Evolutionary conservation across 1,140 invertebrate species (phyloP), one percentile per base, ranked within the genome.

Genomic region (Nasonia longicornis): DNA sequence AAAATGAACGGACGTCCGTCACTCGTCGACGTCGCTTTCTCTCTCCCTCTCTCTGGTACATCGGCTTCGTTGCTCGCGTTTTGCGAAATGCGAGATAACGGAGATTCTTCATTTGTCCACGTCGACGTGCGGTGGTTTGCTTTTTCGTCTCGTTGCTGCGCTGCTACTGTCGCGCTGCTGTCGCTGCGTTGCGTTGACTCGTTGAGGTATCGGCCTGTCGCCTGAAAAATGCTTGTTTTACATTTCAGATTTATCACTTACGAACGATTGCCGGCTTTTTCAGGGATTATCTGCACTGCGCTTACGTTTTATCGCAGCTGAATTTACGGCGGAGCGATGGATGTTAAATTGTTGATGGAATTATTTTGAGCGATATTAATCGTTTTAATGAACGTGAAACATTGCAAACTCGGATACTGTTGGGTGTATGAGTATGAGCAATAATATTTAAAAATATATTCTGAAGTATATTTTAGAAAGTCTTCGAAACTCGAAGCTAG

Each of bases 171-270:
- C 11, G 22, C 63, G 6, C 63, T 29, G 64, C n/a, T 29, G 48
- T 52, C 48, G 12, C 48, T 52, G 48, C 16, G 11, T 14, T 16
- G 22, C 29, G 29, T 16, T 31, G 22, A 69, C 67, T 69, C 48
- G 48, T 69, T 69, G 29, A 69, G 67, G 67, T 16, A 69, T 69
- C 31, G 67, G 14, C 22, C 29, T 31, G 67, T 31, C 71, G 11
- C 35, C 42, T 45, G 35, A 73, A 22, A 22, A 73, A 73, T 48
- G 73, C 11, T 8, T 52, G 31, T 26, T 75, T 75, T 75, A 63
- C 52, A 75, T 63, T 75, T 52, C 26, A 75, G 73, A 75, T 75
- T 75, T 75, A 75, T 75, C 48, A 75, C 73, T 75, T 63, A 75
- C 45, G 20, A n/a, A n/a, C 20, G 70, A 72, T 72, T 72, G 16